Evolutionary conservation across 2,888 invertebrate genomes (phyloP).

Genomic region (Nomada hirtipes): DNA sequence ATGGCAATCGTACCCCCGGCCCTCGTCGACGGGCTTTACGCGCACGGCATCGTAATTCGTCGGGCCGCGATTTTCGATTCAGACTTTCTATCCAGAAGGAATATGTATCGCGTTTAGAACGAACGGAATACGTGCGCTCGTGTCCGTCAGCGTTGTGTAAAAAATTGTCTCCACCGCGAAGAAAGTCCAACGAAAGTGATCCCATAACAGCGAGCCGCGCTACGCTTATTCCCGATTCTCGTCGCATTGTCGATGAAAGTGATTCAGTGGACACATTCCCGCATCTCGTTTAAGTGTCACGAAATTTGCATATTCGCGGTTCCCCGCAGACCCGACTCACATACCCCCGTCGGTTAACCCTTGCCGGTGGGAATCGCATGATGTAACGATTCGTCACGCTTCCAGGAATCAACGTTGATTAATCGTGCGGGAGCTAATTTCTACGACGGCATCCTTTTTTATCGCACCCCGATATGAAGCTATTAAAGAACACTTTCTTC

Average conservation of each 20-base stretch:
- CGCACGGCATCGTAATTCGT: slow-evolving; percentile 62
- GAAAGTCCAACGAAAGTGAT: slow-evolving; percentile 79
- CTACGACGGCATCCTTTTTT: neutral
- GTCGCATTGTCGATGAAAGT: slow-evolving; percentile 71
- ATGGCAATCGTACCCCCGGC: slow-evolving; percentile 52
- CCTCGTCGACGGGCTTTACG: slow-evolving; percentile 58
- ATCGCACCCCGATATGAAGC: neutral
- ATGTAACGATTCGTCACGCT: slow-evolving; percentile 45
- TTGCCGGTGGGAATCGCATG: slow-evolving; percentile 33
- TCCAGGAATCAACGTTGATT: slow-evolving; percentile 16
- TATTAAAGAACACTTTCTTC: neutral
- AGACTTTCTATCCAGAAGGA: slow-evolving; percentile 72
- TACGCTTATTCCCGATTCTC: slow-evolving; percentile 66
- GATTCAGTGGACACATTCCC: slow-evolving; percentile 66
- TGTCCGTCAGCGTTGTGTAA: neutral
- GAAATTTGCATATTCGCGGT: slow-evolving; percentile 60
- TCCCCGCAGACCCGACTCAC: slow-evolving; percentile 14
- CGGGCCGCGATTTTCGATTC: slow-evolving; percentile 59
- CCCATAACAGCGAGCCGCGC: slow-evolving; percentile 57
- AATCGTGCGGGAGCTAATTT: slow-evolving; percentile 1
- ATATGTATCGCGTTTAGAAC: slow-evolving; percentile 25
- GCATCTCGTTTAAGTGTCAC: slow-evolving; percentile 58
- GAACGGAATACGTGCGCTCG: slow-evolving; percentile 14
- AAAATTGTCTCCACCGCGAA: slow-evolving; percentile 61
- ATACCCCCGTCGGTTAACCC: slow-evolving; percentile 10